Evolutionary conservation across 2,888 invertebrate species (phyloP).

Genomic region (Gari tellinella): DNA sequence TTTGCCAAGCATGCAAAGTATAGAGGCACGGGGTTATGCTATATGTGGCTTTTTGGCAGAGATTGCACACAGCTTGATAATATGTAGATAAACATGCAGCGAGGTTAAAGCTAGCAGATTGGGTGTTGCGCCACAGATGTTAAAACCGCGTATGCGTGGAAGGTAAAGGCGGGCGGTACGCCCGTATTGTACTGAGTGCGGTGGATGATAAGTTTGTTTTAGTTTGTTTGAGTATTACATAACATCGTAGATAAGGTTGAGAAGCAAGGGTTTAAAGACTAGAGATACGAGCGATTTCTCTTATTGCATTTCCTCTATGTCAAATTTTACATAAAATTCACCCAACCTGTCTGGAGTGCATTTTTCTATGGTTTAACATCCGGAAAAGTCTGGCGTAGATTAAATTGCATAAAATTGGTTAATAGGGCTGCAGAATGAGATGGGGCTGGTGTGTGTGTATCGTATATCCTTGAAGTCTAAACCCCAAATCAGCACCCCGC

Average conservation of each 20-base stretch:
- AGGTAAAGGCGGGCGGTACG: neutral
- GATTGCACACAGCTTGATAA: constrained; percentile 53
- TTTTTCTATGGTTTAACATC: no score
- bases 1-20: constrained; percentile 43
- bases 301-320: no score
- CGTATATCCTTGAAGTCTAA: no score
- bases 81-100: constrained; percentile 56
- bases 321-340: no score
- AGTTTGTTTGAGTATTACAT: constrained; percentile 55
- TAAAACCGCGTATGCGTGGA: constrained; percentile 16
- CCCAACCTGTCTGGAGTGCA: no score
- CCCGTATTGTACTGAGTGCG: constrained; percentile 1
- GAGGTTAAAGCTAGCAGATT: constrained; percentile 52
- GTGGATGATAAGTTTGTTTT: constrained; percentile 53
- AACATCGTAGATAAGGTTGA: constrained; percentile 53
- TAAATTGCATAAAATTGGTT: no score
- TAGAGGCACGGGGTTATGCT: constrained; percentile 57
- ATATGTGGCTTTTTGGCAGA: constrained; percentile 61
- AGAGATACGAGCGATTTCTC: no score
- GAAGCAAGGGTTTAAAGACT: constrained; percentile 13
- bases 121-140: constrained; percentile 24
- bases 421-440: no score
- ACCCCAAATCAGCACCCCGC: no score
- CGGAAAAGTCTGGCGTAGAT: no score
- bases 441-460: no score